A percentile compares a stretch with the other conserved stretches of the same genome.
Conservation (phyloP, 2,797 vertebrate genomes). For the Myripristis jacobus region DNA sequence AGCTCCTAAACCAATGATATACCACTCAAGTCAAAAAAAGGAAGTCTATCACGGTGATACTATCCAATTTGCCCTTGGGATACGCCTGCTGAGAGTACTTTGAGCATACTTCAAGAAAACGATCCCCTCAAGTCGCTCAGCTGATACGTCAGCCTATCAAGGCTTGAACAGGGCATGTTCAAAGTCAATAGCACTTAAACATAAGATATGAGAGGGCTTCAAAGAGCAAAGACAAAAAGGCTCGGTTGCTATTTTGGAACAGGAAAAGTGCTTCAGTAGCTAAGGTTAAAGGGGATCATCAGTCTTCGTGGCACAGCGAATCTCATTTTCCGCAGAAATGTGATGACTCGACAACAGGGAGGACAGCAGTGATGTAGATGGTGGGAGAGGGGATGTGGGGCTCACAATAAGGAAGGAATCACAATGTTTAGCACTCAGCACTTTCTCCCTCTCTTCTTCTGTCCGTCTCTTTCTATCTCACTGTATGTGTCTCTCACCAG, state of each 20-base stretch:
- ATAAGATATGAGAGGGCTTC: constrained; percentile 61
- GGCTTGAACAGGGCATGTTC: constrained; percentile 54
- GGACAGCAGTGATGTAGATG: constrained; percentile 47
- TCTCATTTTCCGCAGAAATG: constrained; percentile 69
- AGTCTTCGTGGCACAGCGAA: constrained; percentile 61
- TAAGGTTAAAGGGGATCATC: constrained; percentile 73
- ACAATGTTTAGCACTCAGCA: constrained; percentile 54
- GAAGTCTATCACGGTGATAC: constrained; percentile 39
- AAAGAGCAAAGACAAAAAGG: constrained; percentile 51
- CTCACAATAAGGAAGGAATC: constrained; percentile 56
- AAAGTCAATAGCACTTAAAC: constrained; percentile 76
- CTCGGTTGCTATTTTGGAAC: constrained; percentile 53
- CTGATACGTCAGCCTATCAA: constrained; percentile 48
- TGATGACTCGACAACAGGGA: constrained; percentile 69
- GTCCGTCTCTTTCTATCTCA: constrained; percentile 26
- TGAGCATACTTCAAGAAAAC: constrained; percentile 59
- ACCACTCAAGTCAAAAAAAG: constrained; percentile 34
- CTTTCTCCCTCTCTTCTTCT: constrained; percentile 52
- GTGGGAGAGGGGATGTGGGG: constrained; percentile 24
- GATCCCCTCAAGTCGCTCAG: constrained; percentile 42
- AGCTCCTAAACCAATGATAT: constrained; percentile 43
- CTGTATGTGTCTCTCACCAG: constrained; percentile 11
- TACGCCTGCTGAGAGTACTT: constrained; percentile 50
- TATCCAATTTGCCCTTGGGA: constrained; percentile 66
- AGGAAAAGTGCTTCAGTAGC: constrained; percentile 50